Conservation (phyloP, 2,113 vertebrate genomes). For the Sinocyclocheilus anshuiensis region DNA sequence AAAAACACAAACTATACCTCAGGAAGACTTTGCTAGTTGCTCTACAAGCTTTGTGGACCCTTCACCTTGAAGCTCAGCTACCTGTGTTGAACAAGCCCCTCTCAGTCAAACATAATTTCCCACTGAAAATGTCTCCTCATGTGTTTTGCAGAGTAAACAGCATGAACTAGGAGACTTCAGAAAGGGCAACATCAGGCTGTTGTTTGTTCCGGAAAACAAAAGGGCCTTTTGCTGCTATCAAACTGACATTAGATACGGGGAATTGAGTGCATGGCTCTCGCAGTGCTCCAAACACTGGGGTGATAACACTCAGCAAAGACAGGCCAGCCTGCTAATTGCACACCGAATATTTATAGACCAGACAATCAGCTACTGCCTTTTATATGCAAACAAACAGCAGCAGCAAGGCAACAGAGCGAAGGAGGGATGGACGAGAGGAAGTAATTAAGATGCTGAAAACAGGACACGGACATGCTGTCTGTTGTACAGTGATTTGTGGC, state of each 20-base stretch:
- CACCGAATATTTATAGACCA: conserved; percentile 83
- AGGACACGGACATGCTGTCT: conserved; percentile 84
- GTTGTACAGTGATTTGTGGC: conserved; percentile 84
- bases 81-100: background rate
- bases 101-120: conserved; percentile 10
- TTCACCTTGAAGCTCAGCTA: conserved; percentile 5
- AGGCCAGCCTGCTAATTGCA: conserved; percentile 82
- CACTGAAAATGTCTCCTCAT: background rate
- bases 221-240: conserved; percentile 73
- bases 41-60: background rate
- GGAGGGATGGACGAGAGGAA: conserved; percentile 57
- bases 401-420: conserved; percentile 67
- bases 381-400: conserved; percentile 84
- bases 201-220: conserved; percentile 77
- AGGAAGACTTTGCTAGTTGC: background rate
- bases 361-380: conserved; percentile 83
- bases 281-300: conserved; percentile 72
- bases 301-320: conserved; percentile 80
- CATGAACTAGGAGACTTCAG: conserved; percentile 47
- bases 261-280: conserved; percentile 75
- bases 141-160: conserved; percentile 39
- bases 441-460: conserved; percentile 86
- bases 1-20: background rate
- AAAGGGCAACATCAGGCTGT: conserved; percentile 56
- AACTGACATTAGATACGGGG: conserved; percentile 78